Evolutionary conservation across 2,113 vertebrate genomes (phyloP), one percentile per base, ranked within the genome.

Genomic region (Crotalus viridis): DNA sequence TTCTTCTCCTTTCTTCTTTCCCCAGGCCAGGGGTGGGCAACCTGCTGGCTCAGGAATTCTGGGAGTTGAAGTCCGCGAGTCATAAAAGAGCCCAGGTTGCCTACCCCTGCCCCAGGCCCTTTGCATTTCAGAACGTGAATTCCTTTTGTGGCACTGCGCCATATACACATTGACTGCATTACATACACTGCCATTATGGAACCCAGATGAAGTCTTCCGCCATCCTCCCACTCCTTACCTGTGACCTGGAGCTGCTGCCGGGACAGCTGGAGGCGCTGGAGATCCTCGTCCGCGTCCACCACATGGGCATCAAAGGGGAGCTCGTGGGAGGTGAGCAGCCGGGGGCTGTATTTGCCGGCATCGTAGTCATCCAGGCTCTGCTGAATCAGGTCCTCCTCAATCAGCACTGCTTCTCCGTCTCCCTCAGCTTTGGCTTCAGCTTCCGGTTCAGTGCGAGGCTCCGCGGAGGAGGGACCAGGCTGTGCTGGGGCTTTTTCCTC

Each of bases 281-380:
- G 22, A 59, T 99, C 99, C 95, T 99, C 99, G 0, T 99, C 98
- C 0, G 98, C 98, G 3, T 98, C 98, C 90, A 98, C 97, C 5
- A 98, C 98, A 2, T 99, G 99, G 0, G 98, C 98, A 0, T 99
- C 99, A 7, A 99, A 98, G 0, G 99, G 99, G 96, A 99, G 97
- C 95, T 99, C 99, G 0, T 98, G 98, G 1, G 97, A 24, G 0
- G 97, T 97, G 91, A 99, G 98, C 94, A 99, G 97, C 1, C 97
- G 94, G 0, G 99, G 99, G 90, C 99, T 99, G 98, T 99, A 99
- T 90, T 98, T 98, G 1, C 99, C 99, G 0, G 99, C 98, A 0
- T 99, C 99, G 0, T 99, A 99, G 95, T 99, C 99, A 0, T 99
- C 99, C 96, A 99, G 98, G 96, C 99, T 99, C 97, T 99, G 99